Base-by-base conservation (phyloP, 2,797 vertebrate species). In the Kryptopterus vitreolus region DNA sequence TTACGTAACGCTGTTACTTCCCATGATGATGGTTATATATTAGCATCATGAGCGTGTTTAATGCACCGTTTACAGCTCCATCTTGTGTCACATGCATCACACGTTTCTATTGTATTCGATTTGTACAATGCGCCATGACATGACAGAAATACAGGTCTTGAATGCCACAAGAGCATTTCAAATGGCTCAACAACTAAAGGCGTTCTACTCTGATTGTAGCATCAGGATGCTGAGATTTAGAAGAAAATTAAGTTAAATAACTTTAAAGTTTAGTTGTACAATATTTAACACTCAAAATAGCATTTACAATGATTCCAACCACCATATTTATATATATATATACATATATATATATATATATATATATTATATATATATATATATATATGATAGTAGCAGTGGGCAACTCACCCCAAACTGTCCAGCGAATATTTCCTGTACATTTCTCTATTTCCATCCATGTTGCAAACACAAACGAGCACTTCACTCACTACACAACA, bases 341-440 rank as follows among this genome's bases (percentile, higher is more conserved):
- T n/a, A n/a, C n/a, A n/a, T n/a, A n/a, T n/a, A n/a, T n/a, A n/a
- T n/a, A n/a, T n/a, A n/a, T n/a, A n/a, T n/a, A n/a, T n/a, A n/a
- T n/a, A n/a, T n/a, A n/a, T n/a, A n/a, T n/a, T n/a, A n/a, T n/a
- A n/a, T n/a, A n/a, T n/a, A 22, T 77, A 63, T 53, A 33, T 71
- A 71, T 22, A 22, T 53, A 53, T 57, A 18, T 33, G 26, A 50
- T 24, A n/a, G 4, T 16, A 61, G 20, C 31, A 65, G 18, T 46
- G 9, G 7, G 20, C 9, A 2, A 75, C 81, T 82, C 55, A 82
- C 81, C 81, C 62, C 62, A 53, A 22, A 58, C 71, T 82, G 46
- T 79, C 81, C 71, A 82, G 77, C 16, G 81, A 82, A 52, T 52
- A 79, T 3, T 48, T 72, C 43, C 81, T 66, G 46, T 43, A 53